Conservation (phyloP, 2,113 vertebrate genomes). For the Melanocharis versteri region DNA sequence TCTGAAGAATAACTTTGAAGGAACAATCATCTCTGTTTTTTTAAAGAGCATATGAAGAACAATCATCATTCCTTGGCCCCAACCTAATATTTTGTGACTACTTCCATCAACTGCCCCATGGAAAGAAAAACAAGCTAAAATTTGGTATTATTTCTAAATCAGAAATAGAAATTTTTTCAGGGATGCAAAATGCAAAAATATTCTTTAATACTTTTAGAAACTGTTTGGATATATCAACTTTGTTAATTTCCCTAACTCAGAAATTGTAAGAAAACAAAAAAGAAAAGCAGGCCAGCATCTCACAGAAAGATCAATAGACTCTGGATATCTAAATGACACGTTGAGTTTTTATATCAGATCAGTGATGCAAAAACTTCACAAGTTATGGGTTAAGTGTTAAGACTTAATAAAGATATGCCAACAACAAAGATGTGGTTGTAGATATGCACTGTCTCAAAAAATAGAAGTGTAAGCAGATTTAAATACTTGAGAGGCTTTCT, state of each 20-base stretch:
- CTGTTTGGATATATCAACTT: neutral
- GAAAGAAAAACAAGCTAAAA: neutral
- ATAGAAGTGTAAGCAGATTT: neutral
- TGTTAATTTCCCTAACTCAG: neutral
- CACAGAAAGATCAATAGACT: neutral
- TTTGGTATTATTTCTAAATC: neutral
- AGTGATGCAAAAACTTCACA: neutral
- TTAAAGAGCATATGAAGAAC: neutral
- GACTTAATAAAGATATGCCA: neutral
- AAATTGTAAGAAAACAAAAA: neutral
- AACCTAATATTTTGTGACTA: neutral
- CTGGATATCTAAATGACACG: neutral
- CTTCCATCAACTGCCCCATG: neutral
- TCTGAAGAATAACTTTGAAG: neutral
- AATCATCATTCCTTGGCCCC: neutral
- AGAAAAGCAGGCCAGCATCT: neutral
- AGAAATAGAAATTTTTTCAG: neutral
- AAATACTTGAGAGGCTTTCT: neutral
- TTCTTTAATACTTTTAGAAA: neutral
- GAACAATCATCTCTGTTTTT: neutral
- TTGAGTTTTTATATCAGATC: neutral
- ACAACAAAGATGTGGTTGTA: neutral
- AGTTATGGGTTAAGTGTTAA: neutral
- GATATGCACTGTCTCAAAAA: neutral
- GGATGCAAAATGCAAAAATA: neutral